phyloP scores from a whole-genome alignment of 2,113 vertebrate species.

The Plecotus auritus region DNA sequence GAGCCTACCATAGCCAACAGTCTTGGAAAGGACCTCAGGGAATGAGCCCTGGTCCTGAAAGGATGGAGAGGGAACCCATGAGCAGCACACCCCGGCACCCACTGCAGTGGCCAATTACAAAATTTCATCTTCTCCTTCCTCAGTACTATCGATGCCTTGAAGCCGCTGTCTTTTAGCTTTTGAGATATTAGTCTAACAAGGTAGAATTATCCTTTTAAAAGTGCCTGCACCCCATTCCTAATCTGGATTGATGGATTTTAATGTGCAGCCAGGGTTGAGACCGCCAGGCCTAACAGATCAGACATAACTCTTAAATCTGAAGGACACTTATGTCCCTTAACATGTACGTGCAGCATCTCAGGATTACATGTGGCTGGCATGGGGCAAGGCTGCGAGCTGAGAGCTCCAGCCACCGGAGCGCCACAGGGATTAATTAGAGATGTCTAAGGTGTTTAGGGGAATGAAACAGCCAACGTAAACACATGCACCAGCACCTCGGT shows the following conservation, averaged over 20 bases:
- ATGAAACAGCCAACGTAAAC: slow-evolving; percentile 38
- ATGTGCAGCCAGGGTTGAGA: neutral
- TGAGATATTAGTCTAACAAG: neutral
- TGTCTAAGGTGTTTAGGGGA: neutral
- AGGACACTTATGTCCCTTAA: neutral
- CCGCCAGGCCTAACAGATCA: neutral
- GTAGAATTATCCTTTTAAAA: neutral
- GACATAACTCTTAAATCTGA: neutral
- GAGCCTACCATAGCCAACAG: neutral
- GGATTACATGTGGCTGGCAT: neutral
- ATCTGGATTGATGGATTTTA: neutral
- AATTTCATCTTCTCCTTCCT: neutral
- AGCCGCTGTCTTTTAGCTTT: neutral
- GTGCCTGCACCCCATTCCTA: neutral
- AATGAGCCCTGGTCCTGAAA: neutral
- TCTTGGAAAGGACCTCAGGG: neutral
- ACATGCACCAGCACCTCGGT: neutral
- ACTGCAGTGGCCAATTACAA: neutral
- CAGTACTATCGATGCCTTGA: neutral
- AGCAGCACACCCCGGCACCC: neutral
- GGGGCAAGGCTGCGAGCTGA: neutral
- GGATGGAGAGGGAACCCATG: neutral
- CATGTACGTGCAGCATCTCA: neutral
- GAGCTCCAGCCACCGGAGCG: neutral
- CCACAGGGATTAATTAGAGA: slow-evolving; percentile 61